Evolutionary conservation across 2,113 vertebrate species (phyloP), one percentile per base, ranked within the genome.

Genomic region (Rhinogobius similis): DNA sequence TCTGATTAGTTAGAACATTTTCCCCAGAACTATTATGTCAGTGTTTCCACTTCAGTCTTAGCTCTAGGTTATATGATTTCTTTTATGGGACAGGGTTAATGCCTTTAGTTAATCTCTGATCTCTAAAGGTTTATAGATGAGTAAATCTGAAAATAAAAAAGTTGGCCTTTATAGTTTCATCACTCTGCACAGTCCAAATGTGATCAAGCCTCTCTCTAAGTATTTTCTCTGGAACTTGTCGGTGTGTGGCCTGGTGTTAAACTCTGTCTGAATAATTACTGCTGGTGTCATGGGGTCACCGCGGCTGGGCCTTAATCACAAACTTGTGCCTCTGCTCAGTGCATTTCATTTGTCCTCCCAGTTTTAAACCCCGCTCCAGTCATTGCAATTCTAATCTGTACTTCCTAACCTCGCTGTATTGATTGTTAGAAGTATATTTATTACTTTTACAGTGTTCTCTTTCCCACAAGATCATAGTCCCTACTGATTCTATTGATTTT

Each of bases 281-380:
- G 58, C 16, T 32, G 8, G 44, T 70, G 76, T 80, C 61, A 65
- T 46, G 62, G 82, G 63, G 72, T 76, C 78, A 68, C 63, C 55
- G 70, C 59, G 65, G 66, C 61, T 27, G 62, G 41, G 21, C 41
- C 44, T 48, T 63, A 62, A 78, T 72, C 72, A 77, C 76, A 77
- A 5, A 9, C 68, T 69, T 62, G 27, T 56, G 52, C 68, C 29
- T 24, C 11, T 10, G 1, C 39, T 66, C 58, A 27, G 55, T 29
- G 14, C 59, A 41, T 77, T 61, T 64, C 20, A 67, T 75, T 62
- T 12, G 27, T 72, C 70, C 66, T 65, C 50, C 46, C 39, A 55
- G 11, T 24, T 26, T 52, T 48, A 39, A 67, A 21, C 74, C 65
- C 36, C 12, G 63, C 66, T 66, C 32, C 69, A 69, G 65, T 74